Conservation (phyloP, 2,113 vertebrate species). For the Telmatochromis brichardi region DNA sequence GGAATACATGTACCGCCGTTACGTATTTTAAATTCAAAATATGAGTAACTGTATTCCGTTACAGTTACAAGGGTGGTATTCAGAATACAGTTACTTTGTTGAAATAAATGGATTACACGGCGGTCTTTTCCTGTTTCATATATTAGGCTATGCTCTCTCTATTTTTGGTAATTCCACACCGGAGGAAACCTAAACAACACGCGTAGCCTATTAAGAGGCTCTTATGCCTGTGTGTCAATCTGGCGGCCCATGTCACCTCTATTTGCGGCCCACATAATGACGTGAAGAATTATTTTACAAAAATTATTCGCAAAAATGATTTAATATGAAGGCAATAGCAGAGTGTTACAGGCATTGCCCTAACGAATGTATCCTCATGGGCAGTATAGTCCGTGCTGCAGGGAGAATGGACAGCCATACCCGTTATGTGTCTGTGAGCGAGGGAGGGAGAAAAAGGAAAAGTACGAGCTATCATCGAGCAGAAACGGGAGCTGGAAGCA, state of each 20-base stretch:
- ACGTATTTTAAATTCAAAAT: not conserved
- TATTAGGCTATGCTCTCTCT: not conserved
- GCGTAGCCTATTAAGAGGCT: not conserved
- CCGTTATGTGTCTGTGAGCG: fast-evolving
- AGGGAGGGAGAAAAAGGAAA: not conserved
- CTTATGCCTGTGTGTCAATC: not conserved
- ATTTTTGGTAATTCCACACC: not conserved
- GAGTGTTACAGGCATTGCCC: not conserved
- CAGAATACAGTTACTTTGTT: not conserved
- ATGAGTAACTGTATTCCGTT: not conserved
- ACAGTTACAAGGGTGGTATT: not conserved
- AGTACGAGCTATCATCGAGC: too few relatives aligned
- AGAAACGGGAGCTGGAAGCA: too few relatives aligned
- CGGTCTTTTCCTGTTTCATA: not conserved
- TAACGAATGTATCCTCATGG: not conserved
- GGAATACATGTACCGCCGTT: not conserved
- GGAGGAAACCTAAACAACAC: not conserved
- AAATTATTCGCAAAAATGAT: not conserved
- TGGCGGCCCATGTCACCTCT: not conserved
- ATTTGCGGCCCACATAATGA: not conserved
- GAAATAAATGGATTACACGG: not conserved
- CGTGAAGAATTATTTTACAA: not conserved
- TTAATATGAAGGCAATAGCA: not conserved
- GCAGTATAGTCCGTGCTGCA: not conserved
- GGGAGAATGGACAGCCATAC: not conserved